These are phyloP conservation scores for Panurus biarmicus DNA, from an alignment of 2,113 vertebrate genomes.

Conservation along the genomic window DNA sequence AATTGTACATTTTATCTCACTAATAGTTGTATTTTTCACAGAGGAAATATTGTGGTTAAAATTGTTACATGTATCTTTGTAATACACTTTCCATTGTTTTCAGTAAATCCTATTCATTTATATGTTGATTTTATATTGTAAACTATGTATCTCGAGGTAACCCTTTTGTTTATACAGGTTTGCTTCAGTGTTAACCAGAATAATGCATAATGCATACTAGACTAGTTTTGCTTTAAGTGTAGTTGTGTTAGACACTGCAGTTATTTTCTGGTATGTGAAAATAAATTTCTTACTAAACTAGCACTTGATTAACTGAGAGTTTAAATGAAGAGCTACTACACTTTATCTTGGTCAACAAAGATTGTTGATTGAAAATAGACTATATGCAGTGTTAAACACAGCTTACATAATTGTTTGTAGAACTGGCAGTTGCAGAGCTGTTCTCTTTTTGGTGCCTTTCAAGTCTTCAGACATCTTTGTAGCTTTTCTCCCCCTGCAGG, in stretches of 20 bases:
- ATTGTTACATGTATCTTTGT: constrained; percentile 83
- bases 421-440: constrained; percentile 69
- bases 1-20: constrained; percentile 87
- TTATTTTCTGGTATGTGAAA: constrained; percentile 80
- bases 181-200: constrained; percentile 78
- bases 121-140: constrained; percentile 80
- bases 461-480: constrained; percentile 43
- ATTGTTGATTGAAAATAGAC: constrained; percentile 45
- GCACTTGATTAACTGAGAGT: constrained; percentile 68
- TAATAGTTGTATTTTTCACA: constrained; percentile 98
- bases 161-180: constrained; percentile 75
- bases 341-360: constrained; percentile 46
- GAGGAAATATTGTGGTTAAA: constrained; percentile 86
- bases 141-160: constrained; percentile 76
- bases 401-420: constrained; percentile 54
- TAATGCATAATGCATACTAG: constrained; percentile 78
- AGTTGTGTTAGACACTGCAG: constrained; percentile 82
- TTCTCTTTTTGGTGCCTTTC: constrained; percentile 75
- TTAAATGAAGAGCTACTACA: constrained; percentile 61
- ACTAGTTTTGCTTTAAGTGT: constrained; percentile 80
- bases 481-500: constrained; percentile 37
- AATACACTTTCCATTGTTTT: constrained; percentile 80
- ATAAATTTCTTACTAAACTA: constrained; percentile 84
- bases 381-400: constrained; percentile 74
- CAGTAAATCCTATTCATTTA: constrained; percentile 81